Conservation (phyloP, 2,888 invertebrate species). For the Conchocele bisecta region DNA sequence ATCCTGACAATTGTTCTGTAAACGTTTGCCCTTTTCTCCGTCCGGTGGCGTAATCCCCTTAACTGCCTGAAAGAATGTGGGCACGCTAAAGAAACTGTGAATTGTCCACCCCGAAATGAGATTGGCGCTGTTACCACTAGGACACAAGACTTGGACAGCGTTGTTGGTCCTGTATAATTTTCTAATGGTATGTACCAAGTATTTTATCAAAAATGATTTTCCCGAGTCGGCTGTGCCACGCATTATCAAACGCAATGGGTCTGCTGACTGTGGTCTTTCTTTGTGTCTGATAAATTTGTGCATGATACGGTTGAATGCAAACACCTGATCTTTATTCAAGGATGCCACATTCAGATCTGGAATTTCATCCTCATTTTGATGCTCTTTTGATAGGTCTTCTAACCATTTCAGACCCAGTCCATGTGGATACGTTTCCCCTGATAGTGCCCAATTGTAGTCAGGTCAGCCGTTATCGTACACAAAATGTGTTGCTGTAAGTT, state of each 20-base stretch:
- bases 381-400: not conserved
- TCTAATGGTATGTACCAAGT: slow-evolving; percentile 45
- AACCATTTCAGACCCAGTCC: slow-evolving; percentile 19
- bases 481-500: slow-evolving; percentile 21
- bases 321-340: slow-evolving; percentile 50
- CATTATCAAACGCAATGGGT: slow-evolving; percentile 44
- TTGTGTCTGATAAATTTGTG: slow-evolving; percentile 27
- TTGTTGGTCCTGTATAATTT: slow-evolving; percentile 38
- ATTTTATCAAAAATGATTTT: slow-evolving; percentile 54
- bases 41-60: slow-evolving; percentile 53
- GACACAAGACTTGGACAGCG: slow-evolving; percentile 55
- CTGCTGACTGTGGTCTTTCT: not conserved
- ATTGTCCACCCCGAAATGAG: slow-evolving; percentile 54
- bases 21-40: slow-evolving; percentile 34
- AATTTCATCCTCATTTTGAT: not conserved
- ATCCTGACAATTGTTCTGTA: slow-evolving; percentile 46
- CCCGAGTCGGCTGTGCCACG: slow-evolving; percentile 56
- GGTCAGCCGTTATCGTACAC: slow-evolving; percentile 48
- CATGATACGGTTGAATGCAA: slow-evolving; percentile 55
- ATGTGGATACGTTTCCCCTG: slow-evolving; percentile 16
- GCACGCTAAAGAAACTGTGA: slow-evolving; percentile 57
- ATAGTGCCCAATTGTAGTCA: slow-evolving; percentile 31
- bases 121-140: slow-evolving; percentile 61
- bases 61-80: slow-evolving; percentile 18
- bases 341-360: slow-evolving; percentile 33